Evolutionary conservation across 35 echinoderm and acorn worm genomes (phyloP).

Genomic region (Antedon bifida): DNA sequence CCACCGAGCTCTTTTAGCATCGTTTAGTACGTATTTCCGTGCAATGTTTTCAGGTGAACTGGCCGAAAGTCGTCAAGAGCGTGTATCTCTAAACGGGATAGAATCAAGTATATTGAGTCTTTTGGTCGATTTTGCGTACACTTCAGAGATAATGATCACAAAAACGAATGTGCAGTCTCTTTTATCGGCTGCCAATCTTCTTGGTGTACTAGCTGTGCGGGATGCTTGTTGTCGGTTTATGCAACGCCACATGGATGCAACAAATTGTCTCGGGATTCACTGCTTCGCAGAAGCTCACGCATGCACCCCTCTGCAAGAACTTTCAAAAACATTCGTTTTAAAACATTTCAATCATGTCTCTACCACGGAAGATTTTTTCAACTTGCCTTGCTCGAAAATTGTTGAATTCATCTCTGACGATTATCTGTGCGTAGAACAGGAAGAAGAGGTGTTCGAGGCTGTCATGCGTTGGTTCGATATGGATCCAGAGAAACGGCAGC

Average conservation of each 20-base stretch:
- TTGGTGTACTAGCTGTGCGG: conserved; percentile 1
- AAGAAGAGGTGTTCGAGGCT: conserved; percentile 3
- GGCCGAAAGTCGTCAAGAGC: conserved; percentile 3
- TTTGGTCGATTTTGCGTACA: conserved; percentile 1
- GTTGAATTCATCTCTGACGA: conserved; percentile 10
- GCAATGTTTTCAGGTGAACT: conserved; percentile 12
- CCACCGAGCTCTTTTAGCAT: conserved; percentile 1
- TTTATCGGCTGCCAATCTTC: conserved; percentile 9
- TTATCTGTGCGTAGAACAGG: background rate
- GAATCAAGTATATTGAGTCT: background rate
- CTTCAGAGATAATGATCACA: conserved; percentile 1
- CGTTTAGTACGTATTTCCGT: conserved; percentile 7
- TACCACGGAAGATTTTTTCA: background rate
- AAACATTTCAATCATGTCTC: conserved; percentile 3
- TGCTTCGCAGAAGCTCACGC: conserved; percentile 14
- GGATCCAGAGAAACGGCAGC: background rate
- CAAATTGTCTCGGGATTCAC: conserved; percentile 3
- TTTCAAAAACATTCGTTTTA: conserved; percentile 4
- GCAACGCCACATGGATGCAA: conserved; percentile 4
- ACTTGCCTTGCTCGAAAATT: background rate
- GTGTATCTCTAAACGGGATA: background rate
- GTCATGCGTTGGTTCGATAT: conserved; percentile 9
- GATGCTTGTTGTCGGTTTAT: conserved; percentile 16
- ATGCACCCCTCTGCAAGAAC: conserved; percentile 6
- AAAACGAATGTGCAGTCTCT: conserved; percentile 10